Evolutionary conservation across 2,113 vertebrate species (phyloP).

Genomic region (Platanista minor): DNA sequence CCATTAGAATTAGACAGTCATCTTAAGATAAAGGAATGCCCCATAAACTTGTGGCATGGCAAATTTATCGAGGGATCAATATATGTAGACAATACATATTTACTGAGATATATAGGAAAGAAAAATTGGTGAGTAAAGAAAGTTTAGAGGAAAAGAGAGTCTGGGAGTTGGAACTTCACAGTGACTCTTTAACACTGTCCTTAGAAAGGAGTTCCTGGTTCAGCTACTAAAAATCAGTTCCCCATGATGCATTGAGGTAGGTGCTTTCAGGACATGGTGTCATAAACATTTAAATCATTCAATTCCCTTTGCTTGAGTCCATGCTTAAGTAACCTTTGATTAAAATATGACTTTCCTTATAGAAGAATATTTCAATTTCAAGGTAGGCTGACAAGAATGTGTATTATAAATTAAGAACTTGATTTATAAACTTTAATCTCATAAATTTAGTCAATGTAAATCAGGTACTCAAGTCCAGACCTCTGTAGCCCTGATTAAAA

Average conservation of each 20-base stretch:
- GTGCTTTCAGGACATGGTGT: neutral
- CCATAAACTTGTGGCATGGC: neutral
- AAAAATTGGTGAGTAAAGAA: neutral
- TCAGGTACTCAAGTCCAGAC: neutral
- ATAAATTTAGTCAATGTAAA: neutral
- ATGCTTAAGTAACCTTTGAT: neutral
- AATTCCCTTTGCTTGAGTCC: neutral
- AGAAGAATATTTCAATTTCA: neutral
- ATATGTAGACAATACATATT: neutral
- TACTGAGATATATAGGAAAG: neutral
- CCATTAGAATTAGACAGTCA: neutral
- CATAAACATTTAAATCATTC: conserved; percentile 19
- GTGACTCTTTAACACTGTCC: neutral
- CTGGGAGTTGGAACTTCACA: neutral
- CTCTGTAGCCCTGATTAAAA: neutral
- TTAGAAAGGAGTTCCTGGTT: neutral
- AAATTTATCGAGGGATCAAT: neutral
- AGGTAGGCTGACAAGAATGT: neutral
- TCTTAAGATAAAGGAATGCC: neutral
- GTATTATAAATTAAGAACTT: neutral
- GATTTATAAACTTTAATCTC: neutral
- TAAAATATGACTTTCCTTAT: neutral
- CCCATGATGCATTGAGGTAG: neutral
- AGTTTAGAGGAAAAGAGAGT: neutral
- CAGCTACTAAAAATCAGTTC: neutral